Percentiles rank a stretch among this genome's conserved stretches.
Evolutionary conservation across 35 echinoderm and acorn worm genomes (phyloP).

Genomic region (Stichopus chloronotus): DNA sequence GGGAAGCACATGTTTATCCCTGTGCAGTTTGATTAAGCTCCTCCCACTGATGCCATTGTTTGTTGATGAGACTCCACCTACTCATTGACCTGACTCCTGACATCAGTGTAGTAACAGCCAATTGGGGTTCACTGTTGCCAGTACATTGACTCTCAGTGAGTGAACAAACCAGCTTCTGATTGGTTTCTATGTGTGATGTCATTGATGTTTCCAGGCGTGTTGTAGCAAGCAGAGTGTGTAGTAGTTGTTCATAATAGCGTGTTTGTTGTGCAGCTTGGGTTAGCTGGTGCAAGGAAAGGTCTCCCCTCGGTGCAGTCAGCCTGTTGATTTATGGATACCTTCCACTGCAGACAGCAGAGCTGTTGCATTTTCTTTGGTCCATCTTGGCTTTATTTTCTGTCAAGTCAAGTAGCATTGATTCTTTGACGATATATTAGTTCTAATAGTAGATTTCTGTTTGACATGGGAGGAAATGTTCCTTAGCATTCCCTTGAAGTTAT

Average conservation of each 20-base stretch:
- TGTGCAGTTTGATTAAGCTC: neutral
- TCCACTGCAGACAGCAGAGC: neutral
- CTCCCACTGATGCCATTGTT: constrained; percentile 51
- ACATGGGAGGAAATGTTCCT: too few species aligned
- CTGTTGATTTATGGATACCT: too few species aligned
- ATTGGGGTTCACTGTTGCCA: neutral
- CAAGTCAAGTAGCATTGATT: too few species aligned
- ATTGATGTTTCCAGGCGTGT: constrained; percentile 58
- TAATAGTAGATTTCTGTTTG: too few species aligned
- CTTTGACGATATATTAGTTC: too few species aligned
- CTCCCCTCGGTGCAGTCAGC: too few species aligned
- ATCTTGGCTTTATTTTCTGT: too few species aligned
- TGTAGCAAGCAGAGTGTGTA: constrained; percentile 8
- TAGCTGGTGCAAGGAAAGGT: neutral
- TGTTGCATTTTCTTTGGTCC: too few species aligned
- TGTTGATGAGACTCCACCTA: constrained; percentile 56
- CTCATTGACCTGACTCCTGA: constrained; percentile 53
- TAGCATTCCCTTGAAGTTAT: too few species aligned
- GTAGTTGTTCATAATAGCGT: neutral
- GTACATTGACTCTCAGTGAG: constrained; percentile 41
- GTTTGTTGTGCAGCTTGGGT: neutral
- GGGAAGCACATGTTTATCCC: constrained; percentile 58
- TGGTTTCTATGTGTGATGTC: constrained; percentile 58
- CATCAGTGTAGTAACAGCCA: constrained; percentile 39
- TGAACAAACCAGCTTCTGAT: constrained; percentile 17